Conservation (phyloP, 2,888 invertebrate genomes). For the Epinotia brunnichana region DNA sequence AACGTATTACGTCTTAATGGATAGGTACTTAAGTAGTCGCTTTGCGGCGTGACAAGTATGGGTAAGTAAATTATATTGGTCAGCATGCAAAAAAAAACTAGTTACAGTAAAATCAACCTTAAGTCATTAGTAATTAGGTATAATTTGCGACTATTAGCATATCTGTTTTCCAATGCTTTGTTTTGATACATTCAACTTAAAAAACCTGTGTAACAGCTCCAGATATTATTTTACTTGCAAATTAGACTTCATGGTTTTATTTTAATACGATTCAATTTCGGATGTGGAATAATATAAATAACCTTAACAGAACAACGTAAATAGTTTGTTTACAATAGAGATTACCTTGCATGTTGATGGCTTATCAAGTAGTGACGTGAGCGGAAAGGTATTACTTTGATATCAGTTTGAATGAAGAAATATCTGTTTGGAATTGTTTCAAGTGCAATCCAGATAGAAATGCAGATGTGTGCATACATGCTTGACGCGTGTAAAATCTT, state of each 20-base stretch:
- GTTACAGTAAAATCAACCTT: background rate
- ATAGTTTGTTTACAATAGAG: slow-evolving; percentile 37
- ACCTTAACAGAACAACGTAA: slow-evolving; percentile 14
- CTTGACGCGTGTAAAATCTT: background rate
- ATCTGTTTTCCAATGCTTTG: background rate
- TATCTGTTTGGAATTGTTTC: slow-evolving; percentile 22
- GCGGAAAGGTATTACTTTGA: slow-evolving; percentile 27
- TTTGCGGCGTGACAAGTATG: slow-evolving; percentile 7
- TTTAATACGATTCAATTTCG: slow-evolving; percentile 24
- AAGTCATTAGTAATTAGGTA: background rate
- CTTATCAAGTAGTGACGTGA: slow-evolving; percentile 39
- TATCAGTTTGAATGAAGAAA: slow-evolving; percentile 13
- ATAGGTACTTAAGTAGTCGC: slow-evolving; percentile 7
- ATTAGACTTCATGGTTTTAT: slow-evolving; percentile 15
- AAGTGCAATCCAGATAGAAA: slow-evolving; percentile 12
- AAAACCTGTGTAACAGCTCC: slow-evolving; percentile 9
- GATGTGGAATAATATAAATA: slow-evolving; percentile 18
- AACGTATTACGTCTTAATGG: background rate
- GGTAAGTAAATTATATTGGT: slow-evolving; percentile 18
- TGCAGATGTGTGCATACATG: background rate
- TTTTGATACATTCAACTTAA: slow-evolving; percentile 14
- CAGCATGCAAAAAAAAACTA: background rate
- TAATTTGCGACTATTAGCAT: background rate
- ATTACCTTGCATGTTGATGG: slow-evolving; percentile 31
- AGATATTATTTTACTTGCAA: slow-evolving; percentile 24